Conservation (phyloP, 2,888 invertebrate species). For the Drosophila prostipennis region DNA sequence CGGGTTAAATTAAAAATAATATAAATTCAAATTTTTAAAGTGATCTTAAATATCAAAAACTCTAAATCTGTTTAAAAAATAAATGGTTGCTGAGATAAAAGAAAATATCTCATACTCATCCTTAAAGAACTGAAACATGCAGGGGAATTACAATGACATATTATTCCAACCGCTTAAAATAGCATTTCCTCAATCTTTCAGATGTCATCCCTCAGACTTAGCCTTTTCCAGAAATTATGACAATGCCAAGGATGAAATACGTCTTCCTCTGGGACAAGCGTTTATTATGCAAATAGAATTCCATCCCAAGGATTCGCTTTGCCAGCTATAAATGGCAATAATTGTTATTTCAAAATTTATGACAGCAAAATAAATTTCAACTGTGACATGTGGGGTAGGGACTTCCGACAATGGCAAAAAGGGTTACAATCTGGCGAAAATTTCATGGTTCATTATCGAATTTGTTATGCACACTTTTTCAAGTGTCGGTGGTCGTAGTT, state of each 20-base stretch:
- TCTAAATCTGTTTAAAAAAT: no score
- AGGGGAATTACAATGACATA: not conserved
- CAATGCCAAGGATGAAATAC: slow-evolving; percentile 55
- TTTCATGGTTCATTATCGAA: slow-evolving; percentile 81
- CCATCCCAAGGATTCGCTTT: slow-evolving; percentile 16
- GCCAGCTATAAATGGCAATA: slow-evolving; percentile 62
- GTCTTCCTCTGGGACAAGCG: slow-evolving; percentile 42
- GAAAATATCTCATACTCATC: no score
- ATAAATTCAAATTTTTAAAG: not conserved
- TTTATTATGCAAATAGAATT: slow-evolving; percentile 53
- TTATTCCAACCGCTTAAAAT: slow-evolving; percentile 1
- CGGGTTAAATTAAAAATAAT: not conserved
- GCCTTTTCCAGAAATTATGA: slow-evolving; percentile 48
- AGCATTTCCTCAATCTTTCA: slow-evolving; percentile 12
- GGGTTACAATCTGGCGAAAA: slow-evolving; percentile 51
- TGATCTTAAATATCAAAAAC: no score
- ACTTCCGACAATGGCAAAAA: slow-evolving; percentile 28
- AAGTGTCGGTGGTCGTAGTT: slow-evolving; percentile 45
- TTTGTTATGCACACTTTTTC: slow-evolving; percentile 81
- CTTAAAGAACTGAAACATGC: not conserved
- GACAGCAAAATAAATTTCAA: slow-evolving; percentile 74
- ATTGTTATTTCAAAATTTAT: slow-evolving; percentile 80
- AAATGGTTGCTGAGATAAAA: no score
- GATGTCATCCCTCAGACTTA: slow-evolving; percentile 1
- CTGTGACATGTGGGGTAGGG: slow-evolving; percentile 52